Conservation (phyloP, 2,888 invertebrate species). For the Drosophila mimetica region DNA sequence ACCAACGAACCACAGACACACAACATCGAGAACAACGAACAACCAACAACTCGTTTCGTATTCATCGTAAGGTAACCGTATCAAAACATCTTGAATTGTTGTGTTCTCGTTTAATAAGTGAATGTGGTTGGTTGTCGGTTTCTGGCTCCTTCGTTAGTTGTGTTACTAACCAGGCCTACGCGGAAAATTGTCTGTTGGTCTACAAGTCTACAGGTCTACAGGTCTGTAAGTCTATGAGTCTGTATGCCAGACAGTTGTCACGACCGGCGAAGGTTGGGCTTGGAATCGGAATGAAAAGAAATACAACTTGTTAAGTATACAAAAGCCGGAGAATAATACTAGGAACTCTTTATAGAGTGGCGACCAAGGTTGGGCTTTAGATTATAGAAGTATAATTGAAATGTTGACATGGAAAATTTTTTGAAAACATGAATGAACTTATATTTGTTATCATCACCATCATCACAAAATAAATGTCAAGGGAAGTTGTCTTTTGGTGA, state of each 20-base stretch:
- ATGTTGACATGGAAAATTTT: not conserved
- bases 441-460: not conserved
- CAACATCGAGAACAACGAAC: constrained; percentile 34
- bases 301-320: constrained; percentile 8
- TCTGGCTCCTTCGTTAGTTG: constrained; percentile 11
- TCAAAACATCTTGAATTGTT: constrained; percentile 49
- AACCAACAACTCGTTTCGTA: constrained; percentile 57
- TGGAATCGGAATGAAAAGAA: constrained; percentile 28
- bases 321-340: constrained; percentile 15
- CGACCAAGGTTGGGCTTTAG: constrained; percentile 28
- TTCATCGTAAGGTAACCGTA: constrained; percentile 47
- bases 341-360: constrained; percentile 1
- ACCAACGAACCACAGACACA: constrained; percentile 48
- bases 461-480: not conserved
- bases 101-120: constrained; percentile 38
- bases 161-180: constrained; percentile 54
- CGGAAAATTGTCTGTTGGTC: constrained; percentile 45
- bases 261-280: constrained; percentile 33
- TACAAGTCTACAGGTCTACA: not conserved
- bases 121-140: constrained; percentile 43
- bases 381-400: constrained; percentile 15
- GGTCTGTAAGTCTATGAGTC: constrained; percentile 16
- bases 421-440: not conserved
- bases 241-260: constrained; percentile 36
- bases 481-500: not conserved